phyloP scores from a whole-genome alignment of 2,888 invertebrate genomes.

The Leucophora obtusa region DNA sequence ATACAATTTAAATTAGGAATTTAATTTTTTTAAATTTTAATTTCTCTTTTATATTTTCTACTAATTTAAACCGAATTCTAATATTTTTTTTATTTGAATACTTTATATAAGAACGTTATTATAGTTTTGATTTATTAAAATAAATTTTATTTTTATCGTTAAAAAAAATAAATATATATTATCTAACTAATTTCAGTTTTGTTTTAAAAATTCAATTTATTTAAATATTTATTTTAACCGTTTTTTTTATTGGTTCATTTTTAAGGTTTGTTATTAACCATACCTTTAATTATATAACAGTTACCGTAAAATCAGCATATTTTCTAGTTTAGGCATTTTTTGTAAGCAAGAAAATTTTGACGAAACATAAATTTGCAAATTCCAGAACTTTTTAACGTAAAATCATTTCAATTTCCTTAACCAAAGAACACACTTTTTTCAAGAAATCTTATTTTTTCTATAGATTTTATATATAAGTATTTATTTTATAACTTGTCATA shows the following conservation, averaged over 20 bases:
- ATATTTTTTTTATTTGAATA: not conserved
- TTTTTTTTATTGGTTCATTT: not conserved
- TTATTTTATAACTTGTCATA: not conserved
- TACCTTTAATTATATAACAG: constrained; percentile 63
- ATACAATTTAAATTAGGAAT: no score
- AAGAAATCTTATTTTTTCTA: not conserved
- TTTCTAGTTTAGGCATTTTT: constrained; percentile 32
- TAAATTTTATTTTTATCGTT: no score
- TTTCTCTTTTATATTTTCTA: no score
- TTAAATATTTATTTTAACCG: not conserved
- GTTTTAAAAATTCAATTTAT: not conserved
- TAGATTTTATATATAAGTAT: not conserved
- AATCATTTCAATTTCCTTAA: constrained; percentile 16
- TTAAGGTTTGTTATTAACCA: constrained; percentile 27
- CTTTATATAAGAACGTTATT: not conserved
- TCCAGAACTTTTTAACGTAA: not conserved
- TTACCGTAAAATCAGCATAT: constrained; percentile 43
- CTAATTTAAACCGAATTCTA: no score
- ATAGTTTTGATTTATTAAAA: not conserved
- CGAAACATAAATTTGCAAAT: not conserved
- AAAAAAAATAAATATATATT: no score
- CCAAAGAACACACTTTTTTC: not conserved
- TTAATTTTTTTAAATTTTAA: no score
- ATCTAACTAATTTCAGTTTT: not conserved
- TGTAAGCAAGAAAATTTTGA: constrained; percentile 8